Base-by-base conservation (phyloP, 2,113 vertebrate genomes). In the Pollachius pollachius region DNA sequence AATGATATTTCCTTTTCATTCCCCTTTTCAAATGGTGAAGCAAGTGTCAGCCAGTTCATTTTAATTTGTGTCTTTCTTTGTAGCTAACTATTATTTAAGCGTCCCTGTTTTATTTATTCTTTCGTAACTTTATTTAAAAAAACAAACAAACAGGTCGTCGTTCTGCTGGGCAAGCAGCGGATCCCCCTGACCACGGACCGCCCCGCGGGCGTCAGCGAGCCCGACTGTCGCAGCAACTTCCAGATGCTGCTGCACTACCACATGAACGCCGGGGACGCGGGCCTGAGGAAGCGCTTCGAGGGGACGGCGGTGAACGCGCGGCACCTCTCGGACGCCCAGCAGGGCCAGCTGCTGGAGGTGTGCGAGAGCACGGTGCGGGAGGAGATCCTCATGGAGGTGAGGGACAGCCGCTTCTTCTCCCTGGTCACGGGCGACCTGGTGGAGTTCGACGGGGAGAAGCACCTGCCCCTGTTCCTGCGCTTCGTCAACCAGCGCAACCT, bases 361-460 rank as follows among this genome's bases (percentile, higher is more conserved):
- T 96, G 95, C 37, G 95, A 96, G 83, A 95, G 89, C 82, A 96
- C 94, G 0, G 87, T 96, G 13, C 88, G 94, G 21, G 95, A 97
- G 73, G 96, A 97, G 83, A 93, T 94, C 0, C 89, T 97, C 34
- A 90, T 94, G 85, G 96, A 98, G 83, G 93, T 95, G n/a, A 87
- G 96, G 62, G 95, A 96, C 70, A 94, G 94, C 0, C 94, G 93
- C 64, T 96, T 96, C 86, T 98, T 97, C 79, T 95, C 96, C 9
- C 67, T 98, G 0, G 85, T 97, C 74, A 95, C 95, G 0, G 95
- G 95, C 0, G 94, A 97, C 9, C 90, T 94, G 0, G 92, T 96
- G 0, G 92, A 95, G 48, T 91, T 96, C 65, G 89, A 91, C 0
- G 84, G 83, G 0, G 94, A 94, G 67, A 92, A 93, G 30, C 90